Conservation (phyloP, 2,888 invertebrate genomes). For the Ochropleura leucogaster region DNA sequence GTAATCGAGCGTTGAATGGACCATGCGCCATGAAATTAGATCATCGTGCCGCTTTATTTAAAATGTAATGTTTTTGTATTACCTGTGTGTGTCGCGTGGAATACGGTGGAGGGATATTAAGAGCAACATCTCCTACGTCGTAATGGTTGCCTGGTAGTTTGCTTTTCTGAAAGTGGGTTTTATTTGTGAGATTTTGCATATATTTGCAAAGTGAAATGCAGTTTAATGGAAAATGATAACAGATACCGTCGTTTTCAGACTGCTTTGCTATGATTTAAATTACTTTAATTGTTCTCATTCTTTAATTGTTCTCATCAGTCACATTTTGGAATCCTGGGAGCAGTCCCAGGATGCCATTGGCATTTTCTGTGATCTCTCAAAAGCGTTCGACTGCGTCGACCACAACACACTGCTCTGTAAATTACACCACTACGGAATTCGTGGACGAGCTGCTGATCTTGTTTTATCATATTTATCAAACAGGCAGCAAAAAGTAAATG, state of each 20-base stretch:
- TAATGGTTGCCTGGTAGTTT: conserved; percentile 22
- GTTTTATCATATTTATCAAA: no score
- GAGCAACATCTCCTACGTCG: conserved; percentile 30
- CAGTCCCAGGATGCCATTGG: no score
- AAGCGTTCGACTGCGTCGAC: no score
- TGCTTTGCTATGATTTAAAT: neutral
- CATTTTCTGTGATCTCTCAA: no score
- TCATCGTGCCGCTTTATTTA: conserved; percentile 69
- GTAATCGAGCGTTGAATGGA: conserved; percentile 87
- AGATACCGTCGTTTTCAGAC: neutral
- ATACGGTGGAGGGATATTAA: conserved; percentile 43
- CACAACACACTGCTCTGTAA: no score
- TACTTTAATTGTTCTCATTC: neutral
- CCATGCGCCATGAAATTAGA: conserved; percentile 87
- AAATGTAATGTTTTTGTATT: conserved; percentile 59
- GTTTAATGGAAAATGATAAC: neutral
- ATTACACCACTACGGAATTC: no score
- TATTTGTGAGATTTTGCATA: neutral
- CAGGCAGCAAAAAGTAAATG: no score
- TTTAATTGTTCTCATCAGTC: no score
- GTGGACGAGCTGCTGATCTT: no score
- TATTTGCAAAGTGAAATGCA: neutral
- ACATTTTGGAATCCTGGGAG: no score
- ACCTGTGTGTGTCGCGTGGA: conserved; percentile 47
- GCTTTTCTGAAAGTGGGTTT: neutral